Conservation (phyloP, 2,888 invertebrate genomes). For the Trichogramma dendrolimi region DNA sequence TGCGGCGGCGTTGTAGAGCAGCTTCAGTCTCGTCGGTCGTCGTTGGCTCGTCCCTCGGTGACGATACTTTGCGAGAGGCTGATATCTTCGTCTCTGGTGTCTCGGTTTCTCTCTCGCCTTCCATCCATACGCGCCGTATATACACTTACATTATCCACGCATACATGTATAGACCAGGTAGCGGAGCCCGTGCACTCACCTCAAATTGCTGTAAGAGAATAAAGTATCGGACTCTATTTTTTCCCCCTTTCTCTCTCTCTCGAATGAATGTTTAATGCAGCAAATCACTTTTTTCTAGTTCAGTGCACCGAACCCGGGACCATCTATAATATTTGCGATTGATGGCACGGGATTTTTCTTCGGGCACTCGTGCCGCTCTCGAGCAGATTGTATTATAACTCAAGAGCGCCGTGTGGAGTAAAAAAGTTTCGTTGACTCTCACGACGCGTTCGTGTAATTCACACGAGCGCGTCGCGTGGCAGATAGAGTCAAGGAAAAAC, state of each 20-base stretch:
- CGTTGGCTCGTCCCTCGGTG: constrained; percentile 8
- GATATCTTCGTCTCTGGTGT: constrained; percentile 15
- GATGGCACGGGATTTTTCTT: neutral
- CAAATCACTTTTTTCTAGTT: constrained; percentile 9
- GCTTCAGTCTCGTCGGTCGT: no score
- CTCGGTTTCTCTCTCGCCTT: no score
- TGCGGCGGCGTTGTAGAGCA: no score
- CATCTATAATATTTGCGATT: neutral
- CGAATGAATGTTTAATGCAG: constrained; percentile 18
- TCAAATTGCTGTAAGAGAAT: constrained; percentile 16
- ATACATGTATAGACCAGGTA: no score
- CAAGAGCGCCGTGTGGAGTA: no score
- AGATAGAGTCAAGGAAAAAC: no score
- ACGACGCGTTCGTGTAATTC: no score
- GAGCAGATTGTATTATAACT: no score
- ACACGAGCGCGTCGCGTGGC: no score
- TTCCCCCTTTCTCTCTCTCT: constrained; percentile 1
- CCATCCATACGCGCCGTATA: no score
- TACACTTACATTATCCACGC: no score
- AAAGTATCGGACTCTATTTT: constrained; percentile 8
- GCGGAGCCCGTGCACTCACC: constrained; percentile 10
- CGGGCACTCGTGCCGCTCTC: neutral
- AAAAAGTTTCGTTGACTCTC: no score
- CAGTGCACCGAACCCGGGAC: neutral
- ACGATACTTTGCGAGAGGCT: constrained; percentile 13